A percentile compares a stretch with the other conserved stretches of the same genome.
These are phyloP conservation scores for Panurus biarmicus DNA, from an alignment of 2,113 vertebrate species.

Conservation along the genomic window DNA sequence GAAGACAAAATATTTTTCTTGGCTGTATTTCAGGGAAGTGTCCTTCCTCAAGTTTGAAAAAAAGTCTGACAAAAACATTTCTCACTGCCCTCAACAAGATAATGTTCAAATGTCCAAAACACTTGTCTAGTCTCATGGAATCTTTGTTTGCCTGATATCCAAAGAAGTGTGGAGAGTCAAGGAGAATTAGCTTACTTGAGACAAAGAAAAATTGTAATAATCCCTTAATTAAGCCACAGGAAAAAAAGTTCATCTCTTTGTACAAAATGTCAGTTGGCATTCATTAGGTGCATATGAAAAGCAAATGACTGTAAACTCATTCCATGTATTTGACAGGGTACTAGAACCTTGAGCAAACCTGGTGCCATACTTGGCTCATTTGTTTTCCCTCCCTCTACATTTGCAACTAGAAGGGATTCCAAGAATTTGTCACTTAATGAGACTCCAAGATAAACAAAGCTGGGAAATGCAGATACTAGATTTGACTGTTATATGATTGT, in stretches of 20 bases:
- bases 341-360: neutral
- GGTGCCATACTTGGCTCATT: neutral
- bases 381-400: neutral
- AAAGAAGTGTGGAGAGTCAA: neutral
- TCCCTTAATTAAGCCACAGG: neutral
- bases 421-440: neutral
- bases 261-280: neutral
- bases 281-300: neutral
- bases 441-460: neutral
- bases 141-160: neutral
- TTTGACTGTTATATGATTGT: constrained; percentile 1
- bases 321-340: neutral
- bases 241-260: neutral
- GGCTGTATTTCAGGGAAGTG: neutral
- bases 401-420: neutral
- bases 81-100: neutral
- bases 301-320: neutral
- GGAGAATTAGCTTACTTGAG: neutral
- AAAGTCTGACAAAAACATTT: neutral
- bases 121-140: neutral
- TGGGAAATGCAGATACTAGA: neutral
- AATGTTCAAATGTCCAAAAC: neutral
- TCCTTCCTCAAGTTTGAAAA: neutral
- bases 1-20: neutral
- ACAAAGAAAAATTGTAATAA: neutral